Evolutionary conservation across 2,113 vertebrate genomes (phyloP).

Genomic region (Paradoxurus hermaphroditus): DNA sequence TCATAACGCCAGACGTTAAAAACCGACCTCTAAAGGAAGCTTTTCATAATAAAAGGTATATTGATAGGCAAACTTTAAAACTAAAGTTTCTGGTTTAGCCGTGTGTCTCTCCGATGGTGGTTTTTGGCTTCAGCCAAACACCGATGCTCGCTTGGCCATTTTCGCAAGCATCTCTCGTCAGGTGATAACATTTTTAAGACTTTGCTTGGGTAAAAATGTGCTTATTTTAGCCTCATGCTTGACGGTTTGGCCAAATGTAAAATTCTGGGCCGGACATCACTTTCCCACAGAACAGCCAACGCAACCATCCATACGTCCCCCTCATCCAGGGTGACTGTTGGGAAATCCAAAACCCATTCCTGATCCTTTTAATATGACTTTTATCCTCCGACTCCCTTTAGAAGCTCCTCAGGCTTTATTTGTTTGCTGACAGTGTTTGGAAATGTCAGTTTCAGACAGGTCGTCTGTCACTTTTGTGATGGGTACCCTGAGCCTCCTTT

Average conservation of each 20-base stretch:
- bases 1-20: neutral
- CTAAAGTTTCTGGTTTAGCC: neutral
- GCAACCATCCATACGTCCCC: neutral
- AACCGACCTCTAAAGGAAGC: neutral
- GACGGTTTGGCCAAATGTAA: neutral
- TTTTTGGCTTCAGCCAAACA: neutral
- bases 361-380: neutral
- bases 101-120: neutral
- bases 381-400: neutral
- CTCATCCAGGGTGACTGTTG: neutral
- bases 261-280: neutral
- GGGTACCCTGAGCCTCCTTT: neutral
- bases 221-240: neutral
- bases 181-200: neutral
- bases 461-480: neutral
- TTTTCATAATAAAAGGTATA: neutral
- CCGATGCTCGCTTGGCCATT: neutral
- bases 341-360: neutral
- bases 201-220: neutral
- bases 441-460: neutral
- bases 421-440: neutral
- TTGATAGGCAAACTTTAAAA: neutral
- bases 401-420: neutral
- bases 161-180: neutral
- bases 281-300: neutral